Conservation (phyloP, 92 coral and sea anemone genomes). For the Montipora capitata region DNA sequence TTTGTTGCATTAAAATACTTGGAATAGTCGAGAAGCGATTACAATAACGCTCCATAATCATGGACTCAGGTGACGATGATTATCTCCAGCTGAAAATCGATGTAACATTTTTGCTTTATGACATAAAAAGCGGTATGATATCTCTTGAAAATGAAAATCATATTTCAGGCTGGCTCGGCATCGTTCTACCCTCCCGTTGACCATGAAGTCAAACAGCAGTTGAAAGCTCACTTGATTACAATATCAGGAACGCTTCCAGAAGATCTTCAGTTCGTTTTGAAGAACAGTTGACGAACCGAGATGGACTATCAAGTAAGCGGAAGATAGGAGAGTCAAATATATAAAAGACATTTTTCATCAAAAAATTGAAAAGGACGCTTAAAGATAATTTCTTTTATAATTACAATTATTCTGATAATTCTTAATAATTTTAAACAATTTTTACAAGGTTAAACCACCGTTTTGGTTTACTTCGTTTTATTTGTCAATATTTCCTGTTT, state of each 20-base stretch:
- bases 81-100: not conserved
- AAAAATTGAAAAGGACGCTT: not conserved
- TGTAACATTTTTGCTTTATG: not conserved
- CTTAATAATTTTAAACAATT: too few relatives aligned
- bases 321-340: too few relatives aligned
- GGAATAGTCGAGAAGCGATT: not conserved
- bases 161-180: constrained; percentile 56
- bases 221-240: constrained; percentile 69
- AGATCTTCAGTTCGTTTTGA: constrained; percentile 89
- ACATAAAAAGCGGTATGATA: not conserved
- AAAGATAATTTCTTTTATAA: too few relatives aligned
- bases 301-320: too few relatives aligned
- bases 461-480: too few relatives aligned
- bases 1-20: too few relatives aligned
- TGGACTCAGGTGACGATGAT: not conserved
- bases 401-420: too few relatives aligned
- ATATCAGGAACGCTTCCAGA: constrained; percentile 80
- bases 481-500: too few relatives aligned
- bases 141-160: not conserved
- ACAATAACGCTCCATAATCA: not conserved
- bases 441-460: too few relatives aligned
- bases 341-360: not conserved
- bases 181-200: constrained; percentile 83
- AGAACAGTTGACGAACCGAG: constrained; percentile 76
- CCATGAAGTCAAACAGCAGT: constrained; percentile 78